These are phyloP conservation scores for Oreochromis niloticus DNA, from an alignment of 2,113 vertebrate genomes.

Conservation along the genomic window DNA sequence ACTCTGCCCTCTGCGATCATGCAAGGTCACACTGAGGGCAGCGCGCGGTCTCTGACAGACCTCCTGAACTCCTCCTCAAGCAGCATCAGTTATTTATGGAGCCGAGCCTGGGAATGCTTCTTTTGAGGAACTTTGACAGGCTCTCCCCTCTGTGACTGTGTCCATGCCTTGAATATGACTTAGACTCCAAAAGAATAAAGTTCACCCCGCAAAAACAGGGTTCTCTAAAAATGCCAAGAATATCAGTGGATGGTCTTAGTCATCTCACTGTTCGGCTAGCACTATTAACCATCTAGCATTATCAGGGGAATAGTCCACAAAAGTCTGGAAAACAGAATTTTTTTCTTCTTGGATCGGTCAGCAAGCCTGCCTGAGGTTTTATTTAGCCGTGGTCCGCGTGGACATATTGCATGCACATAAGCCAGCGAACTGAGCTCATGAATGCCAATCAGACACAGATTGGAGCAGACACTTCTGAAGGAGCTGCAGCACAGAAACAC, in stretches of 20 bases:
- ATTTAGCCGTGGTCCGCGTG: neutral
- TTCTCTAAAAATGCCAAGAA: neutral
- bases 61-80: neutral
- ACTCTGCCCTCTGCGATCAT: neutral
- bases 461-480: neutral
- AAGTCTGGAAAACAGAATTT: slow-evolving; percentile 14
- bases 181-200: neutral
- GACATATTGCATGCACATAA: slow-evolving; percentile 11
- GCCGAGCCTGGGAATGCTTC: neutral
- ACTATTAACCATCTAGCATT: neutral
- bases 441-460: neutral
- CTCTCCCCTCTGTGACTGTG: neutral
- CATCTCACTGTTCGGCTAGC: neutral
- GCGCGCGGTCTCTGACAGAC: neutral
- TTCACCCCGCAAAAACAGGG: neutral
- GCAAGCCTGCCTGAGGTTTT: neutral
- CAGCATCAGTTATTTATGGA: slow-evolving; percentile 38
- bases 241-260: neutral
- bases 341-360: neutral
- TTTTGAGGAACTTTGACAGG: neutral
- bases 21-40: slow-evolving; percentile 13
- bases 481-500: neutral
- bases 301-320: neutral
- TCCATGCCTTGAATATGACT: neutral
- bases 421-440: slow-evolving; percentile 9